These are phyloP conservation scores for Engystomops pustulosus DNA, from an alignment of 2,113 vertebrate genomes.

Conservation along the genomic window DNA sequence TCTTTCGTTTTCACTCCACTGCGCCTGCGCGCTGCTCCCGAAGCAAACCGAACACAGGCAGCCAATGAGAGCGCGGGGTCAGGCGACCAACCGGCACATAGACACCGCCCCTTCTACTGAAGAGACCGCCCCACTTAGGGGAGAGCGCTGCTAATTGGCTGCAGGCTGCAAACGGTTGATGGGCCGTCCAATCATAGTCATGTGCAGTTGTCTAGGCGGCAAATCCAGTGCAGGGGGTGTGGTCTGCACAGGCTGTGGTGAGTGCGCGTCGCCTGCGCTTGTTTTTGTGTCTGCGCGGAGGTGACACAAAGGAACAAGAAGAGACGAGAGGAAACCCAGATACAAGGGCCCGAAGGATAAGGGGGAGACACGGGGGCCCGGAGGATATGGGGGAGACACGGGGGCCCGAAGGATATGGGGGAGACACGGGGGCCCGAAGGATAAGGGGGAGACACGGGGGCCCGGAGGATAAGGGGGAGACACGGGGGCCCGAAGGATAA, in stretches of 20 bases:
- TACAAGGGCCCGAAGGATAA: too few species aligned
- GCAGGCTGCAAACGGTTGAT: rapidly evolving
- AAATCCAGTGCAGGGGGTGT: background rate
- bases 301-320: background rate
- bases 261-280: background rate
- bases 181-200: background rate
- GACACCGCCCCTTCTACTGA: background rate
- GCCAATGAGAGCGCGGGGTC: background rate
- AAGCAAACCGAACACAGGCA: background rate
- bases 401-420: too few species aligned
- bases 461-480: too few species aligned
- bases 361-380: too few species aligned
- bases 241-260: background rate
- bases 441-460: too few species aligned
- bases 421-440: too few species aligned
- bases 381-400: too few species aligned
- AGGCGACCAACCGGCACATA: slow-evolving; percentile 40
- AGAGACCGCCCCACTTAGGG: background rate
- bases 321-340: too few species aligned
- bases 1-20: slow-evolving; percentile 56
- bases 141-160: slow-evolving; percentile 12
- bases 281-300: background rate
- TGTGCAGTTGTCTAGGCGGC: rapidly evolving
- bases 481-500: too few species aligned
- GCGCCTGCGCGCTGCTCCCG: slow-evolving; percentile 52